Evolutionary conservation across 2,888 invertebrate genomes (phyloP).

Genomic region (Graphium colonna): DNA sequence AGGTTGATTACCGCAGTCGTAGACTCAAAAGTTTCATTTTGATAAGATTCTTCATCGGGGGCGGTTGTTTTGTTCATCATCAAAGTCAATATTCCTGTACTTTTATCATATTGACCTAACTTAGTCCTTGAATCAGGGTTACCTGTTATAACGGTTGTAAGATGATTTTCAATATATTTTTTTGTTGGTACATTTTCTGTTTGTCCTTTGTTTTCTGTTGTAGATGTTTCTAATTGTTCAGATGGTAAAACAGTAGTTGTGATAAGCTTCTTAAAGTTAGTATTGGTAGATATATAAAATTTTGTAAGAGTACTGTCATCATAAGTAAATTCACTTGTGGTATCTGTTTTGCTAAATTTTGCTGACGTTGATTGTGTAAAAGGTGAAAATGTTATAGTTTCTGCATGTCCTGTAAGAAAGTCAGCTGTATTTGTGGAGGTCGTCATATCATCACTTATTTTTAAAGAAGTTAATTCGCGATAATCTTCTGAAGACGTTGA

Average conservation of each 20-base stretch:
- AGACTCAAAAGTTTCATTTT: background rate
- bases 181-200: background rate
- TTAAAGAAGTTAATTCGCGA: background rate
- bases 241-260: background rate
- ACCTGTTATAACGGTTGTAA: constrained; percentile 2
- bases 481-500: background rate
- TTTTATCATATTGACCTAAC: background rate
- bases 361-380: background rate
- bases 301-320: background rate
- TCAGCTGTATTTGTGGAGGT: background rate
- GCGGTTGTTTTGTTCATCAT: background rate
- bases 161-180: background rate
- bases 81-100: background rate
- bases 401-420: background rate
- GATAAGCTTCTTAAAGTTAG: background rate
- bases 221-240: background rate
- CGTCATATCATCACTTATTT: background rate
- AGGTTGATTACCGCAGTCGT: constrained; percentile 2
- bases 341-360: background rate
- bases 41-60: background rate
- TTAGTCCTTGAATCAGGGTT: background rate
- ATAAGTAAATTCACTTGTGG: background rate
- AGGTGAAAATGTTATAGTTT: background rate
- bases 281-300: background rate
- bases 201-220: background rate